Conservation (phyloP, 2,888 invertebrate species). For the Harpagoxenus sublaevis region DNA sequence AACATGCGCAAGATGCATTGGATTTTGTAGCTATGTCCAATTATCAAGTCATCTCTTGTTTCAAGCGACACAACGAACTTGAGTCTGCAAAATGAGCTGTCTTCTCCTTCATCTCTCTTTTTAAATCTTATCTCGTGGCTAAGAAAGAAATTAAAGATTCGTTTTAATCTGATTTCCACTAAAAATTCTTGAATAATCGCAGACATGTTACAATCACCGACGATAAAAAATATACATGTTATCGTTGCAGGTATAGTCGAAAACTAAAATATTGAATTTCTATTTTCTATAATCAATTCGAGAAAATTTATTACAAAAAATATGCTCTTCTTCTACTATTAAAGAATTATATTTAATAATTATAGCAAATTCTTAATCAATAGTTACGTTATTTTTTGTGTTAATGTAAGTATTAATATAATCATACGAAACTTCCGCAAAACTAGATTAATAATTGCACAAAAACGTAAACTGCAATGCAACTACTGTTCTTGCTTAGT, state of each 20-base stretch:
- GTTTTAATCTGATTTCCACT: background rate
- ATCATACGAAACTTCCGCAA: slow-evolving; percentile 20
- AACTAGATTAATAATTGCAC: slow-evolving; percentile 35
- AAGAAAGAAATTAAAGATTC: slow-evolving; percentile 1
- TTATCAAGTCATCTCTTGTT: slow-evolving; percentile 43
- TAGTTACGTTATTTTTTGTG: background rate
- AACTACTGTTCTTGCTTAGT: slow-evolving; percentile 31
- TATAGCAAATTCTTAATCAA: background rate
- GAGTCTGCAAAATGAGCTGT: slow-evolving; percentile 56
- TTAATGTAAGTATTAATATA: slow-evolving; percentile 18
- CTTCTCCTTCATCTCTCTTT: background rate
- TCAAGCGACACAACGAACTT: slow-evolving; percentile 44
- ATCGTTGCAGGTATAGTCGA: background rate
- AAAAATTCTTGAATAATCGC: background rate
- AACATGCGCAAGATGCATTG: slow-evolving; percentile 57
- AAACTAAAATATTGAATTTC: background rate
- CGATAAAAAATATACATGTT: background rate
- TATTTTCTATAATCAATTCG: background rate
- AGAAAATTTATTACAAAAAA: background rate
- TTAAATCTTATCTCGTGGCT: background rate
- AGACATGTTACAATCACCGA: background rate
- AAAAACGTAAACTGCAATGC: slow-evolving; percentile 27
- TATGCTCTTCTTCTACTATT: background rate
- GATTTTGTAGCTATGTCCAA: slow-evolving; percentile 52
- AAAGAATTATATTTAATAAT: background rate